A percentile compares a stretch with the other conserved stretches of the same genome.
phyloP scores from a whole-genome alignment of 2,888 invertebrate genomes.

The Eupithecia inturbata region DNA sequence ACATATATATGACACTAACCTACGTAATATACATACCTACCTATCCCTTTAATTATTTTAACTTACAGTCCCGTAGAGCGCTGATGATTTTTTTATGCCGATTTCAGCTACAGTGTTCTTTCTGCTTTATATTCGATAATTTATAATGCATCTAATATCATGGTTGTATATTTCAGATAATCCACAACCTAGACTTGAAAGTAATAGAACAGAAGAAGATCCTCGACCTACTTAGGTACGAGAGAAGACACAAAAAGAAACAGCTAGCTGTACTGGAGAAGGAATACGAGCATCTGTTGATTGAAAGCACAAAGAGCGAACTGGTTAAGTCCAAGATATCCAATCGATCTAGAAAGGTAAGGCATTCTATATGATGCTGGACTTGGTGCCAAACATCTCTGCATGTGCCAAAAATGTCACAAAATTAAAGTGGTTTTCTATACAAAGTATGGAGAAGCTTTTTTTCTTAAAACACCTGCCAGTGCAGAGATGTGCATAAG shows the following conservation, averaged over 20 bases:
- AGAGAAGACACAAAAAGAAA: slow-evolving; percentile 86
- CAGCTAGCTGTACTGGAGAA: slow-evolving; percentile 83
- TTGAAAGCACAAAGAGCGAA: slow-evolving; percentile 83
- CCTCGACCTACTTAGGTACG: slow-evolving; percentile 88
- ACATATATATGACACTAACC: background rate
- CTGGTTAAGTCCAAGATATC: slow-evolving; percentile 79
- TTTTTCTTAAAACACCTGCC: background rate
- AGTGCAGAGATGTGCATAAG: no score
- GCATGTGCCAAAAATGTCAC: background rate
- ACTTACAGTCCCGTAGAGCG: background rate
- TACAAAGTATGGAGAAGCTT: background rate
- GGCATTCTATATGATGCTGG: slow-evolving; percentile 5
- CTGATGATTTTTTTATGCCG: background rate
- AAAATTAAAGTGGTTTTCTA: background rate
- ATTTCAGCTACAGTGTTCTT: background rate
- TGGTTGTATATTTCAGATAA: slow-evolving; percentile 58
- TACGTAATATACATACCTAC: background rate
- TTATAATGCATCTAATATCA: background rate
- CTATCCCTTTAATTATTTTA: background rate
- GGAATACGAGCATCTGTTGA: slow-evolving; percentile 85
- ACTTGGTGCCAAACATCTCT: background rate
- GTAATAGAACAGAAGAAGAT: slow-evolving; percentile 89
- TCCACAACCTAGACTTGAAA: slow-evolving; percentile 86
- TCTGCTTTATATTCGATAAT: background rate
- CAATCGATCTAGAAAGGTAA: slow-evolving; percentile 87